Base-by-base conservation (phyloP, 2,888 invertebrate species). In the Ochropacha duplaris region DNA sequence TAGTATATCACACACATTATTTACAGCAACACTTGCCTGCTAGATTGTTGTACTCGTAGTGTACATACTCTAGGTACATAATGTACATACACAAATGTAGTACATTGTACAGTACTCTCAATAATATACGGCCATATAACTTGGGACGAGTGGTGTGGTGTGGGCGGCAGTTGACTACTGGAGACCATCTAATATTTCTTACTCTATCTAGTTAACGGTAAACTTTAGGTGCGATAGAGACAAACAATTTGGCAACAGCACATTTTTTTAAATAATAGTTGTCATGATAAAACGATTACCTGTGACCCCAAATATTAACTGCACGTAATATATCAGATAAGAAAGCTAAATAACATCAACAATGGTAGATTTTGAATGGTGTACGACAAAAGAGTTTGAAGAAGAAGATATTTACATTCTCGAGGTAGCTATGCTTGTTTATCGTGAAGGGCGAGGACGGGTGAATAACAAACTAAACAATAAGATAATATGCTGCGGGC, bases 271-370 rank as follows among this genome's bases (percentile, higher is more conserved):
- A 76, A 70, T 68, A 76, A 81, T 77, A 71, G 64, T 76, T 72
- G 68, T 71, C 69, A 74, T 74, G 81, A 83, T 86, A 85, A 82
- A 84, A 81, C 78, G 71, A 81, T 82, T 82, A 86, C 85, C 81
- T 85, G 75, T 86, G 85, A 88, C 86, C 87, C 76, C 67, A 64
- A 57, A 67, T 74, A 72, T 26, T 16, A 26, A 11, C 16, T 1
- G 16, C 2, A 28, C 31, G 31, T 31, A 14, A 12, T 31, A 51
- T 12, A 52, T 19, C 19, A 52, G 52, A 31, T 16, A 52, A 60
- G 58, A 58, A 58, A 50, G 57, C 57, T 56, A 51, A 44, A 44
- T 9, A 19, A 0, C 19, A 44, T 19, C 19, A 19, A 44, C 44
- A n/a, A 12, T 44, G 44, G 44, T 12, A 9, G 44, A 44, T 44